Percentiles rank a stretch among this genome's conserved stretches.
These are phyloP conservation scores for Copidosoma aretas DNA, from an alignment of 2,888 invertebrate species.

Conservation along the genomic window DNA sequence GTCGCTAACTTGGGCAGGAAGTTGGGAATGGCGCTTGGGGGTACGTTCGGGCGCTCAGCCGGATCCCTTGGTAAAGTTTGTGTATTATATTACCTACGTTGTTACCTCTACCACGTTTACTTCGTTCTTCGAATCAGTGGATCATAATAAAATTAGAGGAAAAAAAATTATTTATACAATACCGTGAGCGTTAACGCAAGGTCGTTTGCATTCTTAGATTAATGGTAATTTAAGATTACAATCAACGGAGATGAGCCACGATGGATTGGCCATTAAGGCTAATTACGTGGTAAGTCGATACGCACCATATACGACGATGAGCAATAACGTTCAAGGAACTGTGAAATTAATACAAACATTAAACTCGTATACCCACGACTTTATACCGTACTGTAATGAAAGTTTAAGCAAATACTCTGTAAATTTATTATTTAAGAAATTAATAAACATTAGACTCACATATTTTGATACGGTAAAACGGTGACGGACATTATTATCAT, in stretches of 20 bases:
- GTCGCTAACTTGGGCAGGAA: neutral
- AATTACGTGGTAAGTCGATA: slow-evolving; percentile 20
- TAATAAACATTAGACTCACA: too few species aligned
- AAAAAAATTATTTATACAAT: neutral
- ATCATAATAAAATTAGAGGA: neutral
- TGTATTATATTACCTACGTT: neutral
- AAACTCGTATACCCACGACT: slow-evolving; percentile 5
- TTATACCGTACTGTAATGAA: neutral
- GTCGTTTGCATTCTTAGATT: neutral
- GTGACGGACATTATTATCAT: too few species aligned
- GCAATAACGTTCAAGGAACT: neutral
- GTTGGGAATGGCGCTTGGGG: neutral
- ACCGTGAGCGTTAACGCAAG: too few species aligned
- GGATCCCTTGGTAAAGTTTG: neutral
- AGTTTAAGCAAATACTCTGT: too few species aligned
- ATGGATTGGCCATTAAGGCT: slow-evolving; percentile 20
- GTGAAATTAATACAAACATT: slow-evolving; percentile 26
- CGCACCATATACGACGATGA: slow-evolving; percentile 10
- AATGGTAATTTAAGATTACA: neutral
- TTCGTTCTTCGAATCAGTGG: too few species aligned
- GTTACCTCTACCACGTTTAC: too few species aligned
- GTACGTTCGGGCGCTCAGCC: neutral
- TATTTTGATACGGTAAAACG: too few species aligned
- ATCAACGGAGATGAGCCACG: slow-evolving; percentile 3
- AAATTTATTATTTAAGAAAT: too few species aligned